Evolutionary conservation across 2,888 invertebrate genomes (phyloP).

Genomic region (Tanytarsus gracilentus): DNA sequence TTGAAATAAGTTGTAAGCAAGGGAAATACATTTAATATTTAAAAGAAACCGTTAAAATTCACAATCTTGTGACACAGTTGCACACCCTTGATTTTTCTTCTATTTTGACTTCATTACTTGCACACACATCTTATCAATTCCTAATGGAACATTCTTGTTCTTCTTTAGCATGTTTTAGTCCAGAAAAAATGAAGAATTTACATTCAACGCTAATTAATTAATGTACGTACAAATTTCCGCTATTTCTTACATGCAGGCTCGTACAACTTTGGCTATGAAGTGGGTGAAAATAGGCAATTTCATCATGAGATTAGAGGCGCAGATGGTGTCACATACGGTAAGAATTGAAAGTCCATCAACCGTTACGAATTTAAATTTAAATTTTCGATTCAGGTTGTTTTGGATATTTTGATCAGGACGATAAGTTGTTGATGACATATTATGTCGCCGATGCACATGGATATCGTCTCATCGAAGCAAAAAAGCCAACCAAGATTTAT

Average conservation of each 20-base stretch:
- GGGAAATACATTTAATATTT: too few relatives aligned
- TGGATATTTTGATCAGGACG: slow-evolving; percentile 62
- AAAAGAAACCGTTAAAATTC: too few relatives aligned
- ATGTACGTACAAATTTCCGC: not conserved
- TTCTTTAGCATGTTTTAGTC: too few relatives aligned
- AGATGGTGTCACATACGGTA: slow-evolving; percentile 69
- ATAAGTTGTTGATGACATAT: slow-evolving; percentile 56
- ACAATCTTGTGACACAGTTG: too few relatives aligned
- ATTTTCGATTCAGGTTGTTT: too few relatives aligned
- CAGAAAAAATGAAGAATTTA: too few relatives aligned
- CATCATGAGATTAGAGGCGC: slow-evolving; percentile 69
- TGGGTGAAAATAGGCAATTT: slow-evolving; percentile 65
- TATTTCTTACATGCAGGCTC: slow-evolving; percentile 45
- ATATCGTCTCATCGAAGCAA: slow-evolving; percentile 62
- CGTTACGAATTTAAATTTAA: too few relatives aligned
- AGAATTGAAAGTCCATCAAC: too few relatives aligned
- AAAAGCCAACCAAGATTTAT: slow-evolving; percentile 13
- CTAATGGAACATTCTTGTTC: slow-evolving; percentile 8
- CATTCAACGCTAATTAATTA: slow-evolving; percentile 3
- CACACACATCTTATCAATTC: slow-evolving; percentile 6
- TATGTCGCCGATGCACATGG: slow-evolving; percentile 72
- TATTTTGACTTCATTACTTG: slow-evolving; percentile 1
- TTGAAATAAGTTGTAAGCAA: too few relatives aligned
- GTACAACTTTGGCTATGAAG: slow-evolving; percentile 70
- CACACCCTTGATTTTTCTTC: too few relatives aligned